A percentile compares a stretch with the other conserved stretches of the same genome.
Evolutionary conservation across 2,797 vertebrate species (phyloP).

Genomic region (Peromyscus nudipes): DNA sequence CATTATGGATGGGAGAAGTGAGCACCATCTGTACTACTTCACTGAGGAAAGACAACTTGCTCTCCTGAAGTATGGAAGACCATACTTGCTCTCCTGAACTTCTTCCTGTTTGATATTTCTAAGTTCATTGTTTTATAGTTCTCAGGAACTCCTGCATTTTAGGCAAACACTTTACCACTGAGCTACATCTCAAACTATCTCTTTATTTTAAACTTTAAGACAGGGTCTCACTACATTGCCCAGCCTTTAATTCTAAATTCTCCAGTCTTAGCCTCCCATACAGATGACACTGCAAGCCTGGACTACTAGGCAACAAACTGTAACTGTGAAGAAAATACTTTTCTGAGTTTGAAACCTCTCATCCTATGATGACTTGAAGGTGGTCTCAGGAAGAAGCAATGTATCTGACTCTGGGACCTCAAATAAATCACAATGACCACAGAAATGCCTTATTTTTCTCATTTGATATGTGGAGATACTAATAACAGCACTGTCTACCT

Average conservation of each 20-base stretch:
- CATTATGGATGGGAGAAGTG: fast-evolving
- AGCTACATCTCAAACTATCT: not conserved
- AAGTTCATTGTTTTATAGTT: not conserved
- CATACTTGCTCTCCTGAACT: not conserved
- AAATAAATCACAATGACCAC: not conserved
- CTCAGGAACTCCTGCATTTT: not conserved
- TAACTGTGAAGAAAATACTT: not conserved
- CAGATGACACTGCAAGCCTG: not conserved
- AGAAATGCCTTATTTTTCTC: not conserved
- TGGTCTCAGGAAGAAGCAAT: not conserved
- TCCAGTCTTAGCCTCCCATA: not conserved
- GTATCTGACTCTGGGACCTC: not conserved
- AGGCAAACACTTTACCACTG: not conserved
- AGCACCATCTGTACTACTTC: not conserved
- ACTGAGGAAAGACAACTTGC: not conserved
- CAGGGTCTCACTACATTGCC: not conserved
- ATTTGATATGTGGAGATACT: too few species aligned
- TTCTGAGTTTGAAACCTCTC: not conserved
- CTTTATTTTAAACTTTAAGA: not conserved
- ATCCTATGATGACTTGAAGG: not conserved
- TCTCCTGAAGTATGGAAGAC: not conserved
- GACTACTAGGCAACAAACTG: not conserved
- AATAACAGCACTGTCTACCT: not conserved
- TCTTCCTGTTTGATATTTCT: not conserved
- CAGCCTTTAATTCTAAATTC: not conserved